These are phyloP conservation scores for Thymelicus sylvestris DNA, from an alignment of 2,888 invertebrate genomes.

Conservation along the genomic window DNA sequence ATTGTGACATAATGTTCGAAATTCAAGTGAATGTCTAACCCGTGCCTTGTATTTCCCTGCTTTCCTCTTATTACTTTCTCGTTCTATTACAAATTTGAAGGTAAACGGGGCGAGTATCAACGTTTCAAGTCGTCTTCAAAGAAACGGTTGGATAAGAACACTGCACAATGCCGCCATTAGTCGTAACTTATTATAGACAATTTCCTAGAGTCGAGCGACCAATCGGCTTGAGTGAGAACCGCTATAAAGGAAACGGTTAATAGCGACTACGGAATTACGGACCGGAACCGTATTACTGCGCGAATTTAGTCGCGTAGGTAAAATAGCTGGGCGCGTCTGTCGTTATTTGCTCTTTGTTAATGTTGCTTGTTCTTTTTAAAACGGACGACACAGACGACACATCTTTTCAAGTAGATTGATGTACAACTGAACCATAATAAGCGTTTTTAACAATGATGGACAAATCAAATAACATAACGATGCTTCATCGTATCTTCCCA, in stretches of 20 bases:
- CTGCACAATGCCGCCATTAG: conserved; percentile 65
- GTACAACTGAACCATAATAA: too few relatives aligned
- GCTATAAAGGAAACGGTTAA: conserved; percentile 73
- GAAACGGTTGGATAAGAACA: conserved; percentile 61
- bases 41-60: conserved; percentile 9
- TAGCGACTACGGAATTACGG: conserved; percentile 59
- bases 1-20: conserved; percentile 21
- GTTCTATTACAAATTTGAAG: conserved; percentile 32
- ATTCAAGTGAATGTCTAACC: conserved; percentile 15
- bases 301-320: conserved; percentile 55
- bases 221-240: conserved; percentile 74
- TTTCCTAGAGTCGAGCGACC: conserved; percentile 71
- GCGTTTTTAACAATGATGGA: too few relatives aligned
- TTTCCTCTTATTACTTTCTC: conserved; percentile 15
- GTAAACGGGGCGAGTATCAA: conserved; percentile 54
- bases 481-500: too few relatives aligned
- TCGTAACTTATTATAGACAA: conserved; percentile 73
- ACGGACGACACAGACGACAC: too few relatives aligned
- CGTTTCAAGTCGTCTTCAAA: conserved; percentile 62
- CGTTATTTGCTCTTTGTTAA: conserved; percentile 61
- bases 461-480: too few relatives aligned
- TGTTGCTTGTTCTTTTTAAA: conserved; percentile 46
- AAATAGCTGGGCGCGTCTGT: conserved; percentile 50
- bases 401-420: too few relatives aligned
- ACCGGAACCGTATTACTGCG: conserved; percentile 54